phyloP scores from a whole-genome alignment of 2,113 vertebrate genomes.

The Sander lucioperca region DNA sequence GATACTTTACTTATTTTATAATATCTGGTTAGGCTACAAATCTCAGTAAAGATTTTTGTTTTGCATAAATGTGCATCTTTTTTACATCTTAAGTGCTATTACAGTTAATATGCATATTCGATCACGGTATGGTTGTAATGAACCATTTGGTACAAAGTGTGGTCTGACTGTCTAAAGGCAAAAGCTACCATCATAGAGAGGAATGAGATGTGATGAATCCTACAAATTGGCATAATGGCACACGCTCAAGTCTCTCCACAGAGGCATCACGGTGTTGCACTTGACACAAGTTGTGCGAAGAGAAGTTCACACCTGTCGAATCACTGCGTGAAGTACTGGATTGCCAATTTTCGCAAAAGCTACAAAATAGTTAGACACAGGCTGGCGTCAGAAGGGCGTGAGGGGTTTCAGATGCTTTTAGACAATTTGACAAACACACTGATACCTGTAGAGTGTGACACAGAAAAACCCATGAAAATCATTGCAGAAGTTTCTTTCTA shows the following conservation, averaged over 20 bases:
- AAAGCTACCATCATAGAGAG: neutral
- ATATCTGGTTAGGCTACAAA: neutral
- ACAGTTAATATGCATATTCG: neutral
- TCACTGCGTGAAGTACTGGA: neutral
- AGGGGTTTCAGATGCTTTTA: neutral
- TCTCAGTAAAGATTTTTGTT: neutral
- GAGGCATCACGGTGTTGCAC: neutral
- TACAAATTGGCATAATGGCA: no score
- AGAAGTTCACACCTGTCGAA: neutral
- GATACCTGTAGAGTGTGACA: neutral
- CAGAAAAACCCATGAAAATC: neutral
- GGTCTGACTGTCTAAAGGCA: neutral
- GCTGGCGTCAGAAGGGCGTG: neutral
- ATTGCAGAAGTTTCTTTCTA: conserved; percentile 41
- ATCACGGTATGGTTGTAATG: no score
- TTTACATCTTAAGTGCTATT: neutral
- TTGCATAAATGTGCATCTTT: neutral
- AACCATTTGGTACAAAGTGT: no score
- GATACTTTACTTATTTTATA: neutral
- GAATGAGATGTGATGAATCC: neutral
- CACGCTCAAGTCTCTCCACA: neutral
- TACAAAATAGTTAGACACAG: neutral
- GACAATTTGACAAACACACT: neutral
- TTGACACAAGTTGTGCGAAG: no score
- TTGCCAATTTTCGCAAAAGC: neutral